Base-by-base conservation (phyloP, 2,113 vertebrate genomes). In the Vulpes ferrilata region DNA sequence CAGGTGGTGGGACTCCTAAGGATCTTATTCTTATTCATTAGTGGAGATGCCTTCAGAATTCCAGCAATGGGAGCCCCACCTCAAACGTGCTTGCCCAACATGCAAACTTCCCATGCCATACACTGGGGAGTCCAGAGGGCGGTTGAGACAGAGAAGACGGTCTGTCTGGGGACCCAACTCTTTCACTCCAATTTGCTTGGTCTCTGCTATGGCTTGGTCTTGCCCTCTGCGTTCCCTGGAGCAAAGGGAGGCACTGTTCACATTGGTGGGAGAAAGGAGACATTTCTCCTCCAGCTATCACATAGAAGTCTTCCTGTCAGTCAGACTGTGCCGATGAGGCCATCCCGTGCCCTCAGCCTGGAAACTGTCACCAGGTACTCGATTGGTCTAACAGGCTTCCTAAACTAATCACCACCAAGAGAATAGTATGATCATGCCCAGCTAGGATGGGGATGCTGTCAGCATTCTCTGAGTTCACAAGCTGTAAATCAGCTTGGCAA, bases 351-450 rank as follows among this genome's bases (percentile, higher is more conserved):
- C 38, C 35, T 62, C 1, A 16, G 27, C 7, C 51, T 22, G 11
- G 73, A 27, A 35, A 30, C 11, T 32, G 19, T 7, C 51, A 7
- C 65, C 55, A 80, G 62, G 15, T 9, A 16, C 15, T 25, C 30
- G 38, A 30, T 5, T 3, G 3, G 30, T 64, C 48, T 15, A 3
- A 30, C 30, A n/a, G 59, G 59, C 69, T 10, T 25, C 73, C 71
- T 16, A 13, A 16, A 23, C 19, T 69, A 43, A 11, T 17, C 35
- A 2, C 38, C 32, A 11, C 6, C 51, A 1, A 69, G 3, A 19
- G 51, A 12, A 22, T 2, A 16, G 38, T 2, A 20, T 51, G 0
- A 0, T 7, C 25, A 1, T 25, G 23, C 27, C 51, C 2, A 0
- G 13, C 23, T 5, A 8, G 11, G 32, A 8, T 30, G 11, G 19